Base-by-base conservation (phyloP, 2,888 invertebrate species). In the Stegophylla sp. region DNA sequence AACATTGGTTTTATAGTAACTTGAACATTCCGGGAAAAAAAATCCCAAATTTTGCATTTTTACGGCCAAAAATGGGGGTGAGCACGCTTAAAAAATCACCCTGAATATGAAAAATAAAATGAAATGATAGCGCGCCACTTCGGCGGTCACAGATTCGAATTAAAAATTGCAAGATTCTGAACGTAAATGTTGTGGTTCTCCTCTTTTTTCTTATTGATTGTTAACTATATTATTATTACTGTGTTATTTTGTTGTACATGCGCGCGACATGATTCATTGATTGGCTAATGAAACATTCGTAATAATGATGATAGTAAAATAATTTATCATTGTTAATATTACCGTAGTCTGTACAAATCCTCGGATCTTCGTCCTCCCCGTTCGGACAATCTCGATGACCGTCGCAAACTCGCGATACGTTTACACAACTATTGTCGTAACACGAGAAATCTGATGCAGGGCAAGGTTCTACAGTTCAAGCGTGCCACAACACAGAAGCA, bases 371-470 rank as follows among this genome's bases (percentile, higher is more conserved):
- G 75, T 85, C 85, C 56, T 83, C 83, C 10, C 82, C 83, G 45
- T 87, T 87, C 7, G 89, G 88, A 86, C 94, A 94, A 87, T 94
- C 92, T 85, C 89, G 88, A 85, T 89, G 90, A 82, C 92, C 92
- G 86, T 95, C 92, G 86, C 94, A 95, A 73, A 91, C 90, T 83
- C 90, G 88, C 66, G 89, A 87, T 83, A 90, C 88, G 64, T 91
- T 91, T 84, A 94, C 91, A 86, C 94, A 94, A 84, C 90, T 89
- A 73, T 92, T 91, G 86, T 93, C 92, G 82, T 88, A 88, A 86
- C 94, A 95, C 83, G 90, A 90, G 87, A 92, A 94, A 85, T 89
- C 88, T 85, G 86, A 86, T 82, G 86, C 83, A 77, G 86, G 86
- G 85, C 88, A 88, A 83, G 86, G 86, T 82, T 75, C 82, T 82